phyloP scores from a whole-genome alignment of 2,797 vertebrate genomes.

The Semaprochilodus insignis region DNA sequence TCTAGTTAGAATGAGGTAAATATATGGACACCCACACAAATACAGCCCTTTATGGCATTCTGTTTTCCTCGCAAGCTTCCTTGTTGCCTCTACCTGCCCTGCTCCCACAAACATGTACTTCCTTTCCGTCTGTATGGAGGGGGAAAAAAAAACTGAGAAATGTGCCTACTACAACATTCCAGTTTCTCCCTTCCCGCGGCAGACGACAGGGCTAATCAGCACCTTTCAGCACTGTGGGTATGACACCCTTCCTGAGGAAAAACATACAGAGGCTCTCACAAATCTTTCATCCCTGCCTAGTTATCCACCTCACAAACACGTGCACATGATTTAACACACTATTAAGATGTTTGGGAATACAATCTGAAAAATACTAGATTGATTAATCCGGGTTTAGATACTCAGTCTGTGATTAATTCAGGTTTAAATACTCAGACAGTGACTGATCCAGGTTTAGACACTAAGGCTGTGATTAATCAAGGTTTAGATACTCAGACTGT shows the following conservation, averaged over 20 bases:
- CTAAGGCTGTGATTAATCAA: no score
- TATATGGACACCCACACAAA: not conserved
- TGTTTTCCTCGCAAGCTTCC: not conserved
- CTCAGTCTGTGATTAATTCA: no score
- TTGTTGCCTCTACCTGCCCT: not conserved
- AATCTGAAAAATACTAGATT: not conserved
- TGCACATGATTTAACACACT: not conserved
- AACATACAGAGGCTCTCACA: conserved; percentile 2
- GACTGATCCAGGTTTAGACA: no score
- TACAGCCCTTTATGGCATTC: not conserved
- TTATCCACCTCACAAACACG: not conserved
- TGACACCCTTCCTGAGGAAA: conserved; percentile 2
- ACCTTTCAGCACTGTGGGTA: not conserved
- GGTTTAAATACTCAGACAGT: no score
- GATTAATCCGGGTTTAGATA: no score
- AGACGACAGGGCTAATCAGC: conserved; percentile 17
- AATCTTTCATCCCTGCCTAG: not conserved
- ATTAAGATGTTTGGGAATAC: not conserved
- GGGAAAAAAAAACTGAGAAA: not conserved
- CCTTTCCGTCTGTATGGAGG: not conserved
- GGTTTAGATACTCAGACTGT: no score
- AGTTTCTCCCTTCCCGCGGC: not conserved
- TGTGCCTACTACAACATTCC: conserved; percentile 3
- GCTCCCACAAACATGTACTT: not conserved
- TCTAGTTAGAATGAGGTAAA: no score